A percentile compares a stretch with the other conserved stretches of the same genome.
These are phyloP conservation scores for Zoanthus sociatus DNA, from an alignment of 92 coral and sea anemone species.

Conservation along the genomic window DNA sequence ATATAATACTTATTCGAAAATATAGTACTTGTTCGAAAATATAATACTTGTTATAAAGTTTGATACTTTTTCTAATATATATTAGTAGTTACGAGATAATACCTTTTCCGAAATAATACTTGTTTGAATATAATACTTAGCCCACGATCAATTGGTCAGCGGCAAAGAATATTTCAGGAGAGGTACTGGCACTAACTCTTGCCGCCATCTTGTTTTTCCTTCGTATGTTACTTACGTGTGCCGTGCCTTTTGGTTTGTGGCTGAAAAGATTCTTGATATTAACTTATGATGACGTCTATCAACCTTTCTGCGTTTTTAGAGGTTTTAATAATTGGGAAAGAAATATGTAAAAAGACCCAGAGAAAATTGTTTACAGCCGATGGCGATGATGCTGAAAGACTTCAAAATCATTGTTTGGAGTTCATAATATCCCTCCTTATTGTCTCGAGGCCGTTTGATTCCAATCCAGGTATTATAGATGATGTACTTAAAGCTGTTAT, in stretches of 20 bases:
- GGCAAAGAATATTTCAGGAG: neutral
- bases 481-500: slow-evolving; percentile 5
- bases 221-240: neutral
- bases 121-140: neutral
- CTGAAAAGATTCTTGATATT: too few species aligned
- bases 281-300: neutral
- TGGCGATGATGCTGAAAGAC: slow-evolving; percentile 15
- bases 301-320: neutral
- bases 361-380: slow-evolving; percentile 10
- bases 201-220: neutral
- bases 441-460: neutral
- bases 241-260: neutral
- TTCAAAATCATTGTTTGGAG: slow-evolving; percentile 12
- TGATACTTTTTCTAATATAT: too few species aligned
- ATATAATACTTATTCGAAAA: too few species aligned
- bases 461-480: neutral
- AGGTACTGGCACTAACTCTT: neutral
- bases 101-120: too few species aligned
- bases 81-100: too few species aligned
- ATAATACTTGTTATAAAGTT: too few species aligned
- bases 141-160: neutral
- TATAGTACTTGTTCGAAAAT: too few species aligned
- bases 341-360: neutral
- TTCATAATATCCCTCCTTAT: slow-evolving; percentile 12
- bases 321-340: neutral